Base-by-base conservation (phyloP, 2,888 invertebrate species). In the Prenolepis imparis region DNA sequence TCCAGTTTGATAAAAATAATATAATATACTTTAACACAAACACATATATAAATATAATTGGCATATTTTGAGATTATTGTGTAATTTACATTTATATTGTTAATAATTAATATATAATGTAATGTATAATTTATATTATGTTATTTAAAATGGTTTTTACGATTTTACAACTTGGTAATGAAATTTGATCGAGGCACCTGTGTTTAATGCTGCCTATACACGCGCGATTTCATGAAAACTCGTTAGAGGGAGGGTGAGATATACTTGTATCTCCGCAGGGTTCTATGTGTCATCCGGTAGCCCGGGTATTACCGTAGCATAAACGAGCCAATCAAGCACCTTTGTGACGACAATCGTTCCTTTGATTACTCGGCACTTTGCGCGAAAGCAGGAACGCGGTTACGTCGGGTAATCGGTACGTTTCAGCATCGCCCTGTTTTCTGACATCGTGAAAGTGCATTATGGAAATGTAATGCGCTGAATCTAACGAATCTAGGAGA, bases 281-380 rank as follows among this genome's bases (percentile, higher is more conserved):
- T 55, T 84, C 83, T 70, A 57, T 48, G 36, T 81, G 48, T 81
- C 28, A 24, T 74, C 63, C 75, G 57, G 81, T 59, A 55, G 82
- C 61, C 75, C 85, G 84, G 81, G 84, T 84, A 89, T 92, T 90
- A 90, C 87, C 87, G 88, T 87, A 85, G 87, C 88, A 91, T 92
- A 93, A 94, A 91, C 92, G 92, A 93, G 92, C 93, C 94, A 94
- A 94, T 94, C 94, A 94, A 90, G 87, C 78, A 74, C 89, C 92
- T 94, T 93, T 94, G 93, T 92, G 83, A 44, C 86, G 84, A 89
- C 92, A 93, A 94, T 94, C 92, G 90, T 89, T 90, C 85, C 90
- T 72, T 92, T 93, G 92, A 93, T 94, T 93, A 91, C 90, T 88
- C 91, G 83, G 84, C 90, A 87, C 90, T 93, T 92, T 92, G 86